Conservation (phyloP, 2,888 invertebrate genomes). For the Nebria brevicollis region DNA sequence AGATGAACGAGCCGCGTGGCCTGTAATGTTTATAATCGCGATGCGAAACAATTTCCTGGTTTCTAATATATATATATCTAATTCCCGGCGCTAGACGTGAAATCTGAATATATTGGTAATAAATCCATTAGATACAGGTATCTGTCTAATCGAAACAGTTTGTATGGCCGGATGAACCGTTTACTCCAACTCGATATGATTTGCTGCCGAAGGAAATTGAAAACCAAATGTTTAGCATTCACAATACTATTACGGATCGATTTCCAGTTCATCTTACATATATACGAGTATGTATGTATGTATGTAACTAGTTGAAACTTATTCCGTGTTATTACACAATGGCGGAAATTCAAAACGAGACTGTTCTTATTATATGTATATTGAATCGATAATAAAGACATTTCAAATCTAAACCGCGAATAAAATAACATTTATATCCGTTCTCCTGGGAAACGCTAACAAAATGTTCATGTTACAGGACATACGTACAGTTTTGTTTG, state of each 20-base stretch:
- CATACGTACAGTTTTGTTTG: background rate
- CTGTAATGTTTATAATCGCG: constrained; percentile 23
- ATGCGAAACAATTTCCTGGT: constrained; percentile 35
- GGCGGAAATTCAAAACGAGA: background rate
- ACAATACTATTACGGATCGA: background rate
- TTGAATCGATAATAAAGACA: background rate
- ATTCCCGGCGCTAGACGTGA: constrained; percentile 28
- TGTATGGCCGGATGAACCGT: background rate
- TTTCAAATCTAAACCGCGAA: background rate
- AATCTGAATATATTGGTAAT: constrained; percentile 21
- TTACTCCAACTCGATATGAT: background rate
- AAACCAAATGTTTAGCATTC: background rate
- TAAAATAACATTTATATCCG: background rate
- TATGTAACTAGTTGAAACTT: too few species aligned
- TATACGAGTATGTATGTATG: background rate
- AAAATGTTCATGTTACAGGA: background rate
- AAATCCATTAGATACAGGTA: constrained; percentile 22
- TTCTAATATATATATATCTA: constrained; percentile 22
- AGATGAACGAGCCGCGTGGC: background rate
- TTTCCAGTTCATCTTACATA: background rate
- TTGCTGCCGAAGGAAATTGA: background rate
- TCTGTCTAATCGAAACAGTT: background rate
- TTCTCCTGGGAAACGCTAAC: background rate
- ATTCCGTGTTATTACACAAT: too few species aligned
- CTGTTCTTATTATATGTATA: background rate